Base-by-base conservation (phyloP, 1,140 invertebrate genomes). In the Zaprionus vittiger region DNA sequence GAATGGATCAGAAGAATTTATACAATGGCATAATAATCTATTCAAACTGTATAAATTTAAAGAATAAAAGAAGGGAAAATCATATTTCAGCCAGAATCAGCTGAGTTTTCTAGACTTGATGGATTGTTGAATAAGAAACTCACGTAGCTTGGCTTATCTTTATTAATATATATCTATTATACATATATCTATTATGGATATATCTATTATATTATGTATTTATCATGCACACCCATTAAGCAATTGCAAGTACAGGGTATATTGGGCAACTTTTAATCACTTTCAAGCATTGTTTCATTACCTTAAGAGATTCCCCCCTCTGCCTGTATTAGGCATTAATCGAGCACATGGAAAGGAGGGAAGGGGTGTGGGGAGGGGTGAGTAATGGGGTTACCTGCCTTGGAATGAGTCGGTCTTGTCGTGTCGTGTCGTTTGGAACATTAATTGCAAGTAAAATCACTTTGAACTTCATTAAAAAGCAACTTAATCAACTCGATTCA, bases 401-500 rank as follows among this genome's bases (percentile, higher is more conserved):
- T 9, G n/a, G 6, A 15, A n/a, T 41, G 38, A 49, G n/a, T 49
- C 2, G 20, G 17, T 22, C 47, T 47, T 49, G 62, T 28, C 31
- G 28, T 28, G 20, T 56, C 54, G 52, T 47, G 56, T 65, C 44
- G 66, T 47, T 47, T 9, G n/a, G 41, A 47, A 47, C 79, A 83
- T 89, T 89, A 89, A 89, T 87, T 87, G 83, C 83, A 63, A 81
- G 71, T 76, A 69, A 90, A 89, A 90, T 89, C 84, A 90, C 84
- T 89, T 89, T 89, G 85, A 89, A 89, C 81, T 89, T 90, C 84
- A 89, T 89, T 89, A 90, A 89, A 89, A 90, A 79, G 75, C 81
- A 85, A 85, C 81, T 85, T 89, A 89, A 89, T 89, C 84, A 89
- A 90, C 66, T 90, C 78, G 72, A 84, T 71, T 74, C 73, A 69